These are phyloP conservation scores for Anagyrus pseudococci DNA, from an alignment of 2,888 invertebrate species.

Conservation along the genomic window DNA sequence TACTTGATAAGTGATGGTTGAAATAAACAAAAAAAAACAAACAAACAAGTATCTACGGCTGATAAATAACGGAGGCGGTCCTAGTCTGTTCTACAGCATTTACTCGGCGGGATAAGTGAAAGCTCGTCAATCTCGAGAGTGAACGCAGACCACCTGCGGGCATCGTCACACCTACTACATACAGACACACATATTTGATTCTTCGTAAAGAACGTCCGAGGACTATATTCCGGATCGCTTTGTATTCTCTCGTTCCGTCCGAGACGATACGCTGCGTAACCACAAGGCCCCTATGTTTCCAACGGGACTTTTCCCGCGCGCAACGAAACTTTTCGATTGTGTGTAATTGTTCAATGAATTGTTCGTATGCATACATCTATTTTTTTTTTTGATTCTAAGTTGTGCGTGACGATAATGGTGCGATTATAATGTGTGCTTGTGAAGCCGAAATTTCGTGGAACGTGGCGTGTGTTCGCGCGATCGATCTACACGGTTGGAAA, in stretches of 20 bases:
- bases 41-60: conserved; percentile 11
- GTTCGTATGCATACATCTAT: no score
- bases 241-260: conserved; percentile 1
- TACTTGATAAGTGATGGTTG: background rate
- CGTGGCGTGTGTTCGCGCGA: conserved; percentile 11
- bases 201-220: background rate
- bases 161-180: background rate
- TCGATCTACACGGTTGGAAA: conserved; percentile 27
- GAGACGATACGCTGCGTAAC: background rate
- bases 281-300: background rate
- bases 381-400: no score
- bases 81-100: conserved; percentile 23
- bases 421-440: background rate
- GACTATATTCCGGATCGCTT: conserved; percentile 18
- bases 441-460: conserved; percentile 9
- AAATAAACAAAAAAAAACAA: conserved; percentile 15
- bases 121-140: background rate
- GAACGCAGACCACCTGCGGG: background rate
- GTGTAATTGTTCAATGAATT: no score
- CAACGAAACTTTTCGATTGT: background rate
- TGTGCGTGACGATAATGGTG: background rate
- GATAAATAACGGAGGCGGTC: background rate
- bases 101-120: conserved; percentile 5
- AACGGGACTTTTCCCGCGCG: conserved; percentile 12
- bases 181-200: background rate